Base-by-base conservation (phyloP, 2,113 vertebrate genomes). In the Gavia stellata region DNA sequence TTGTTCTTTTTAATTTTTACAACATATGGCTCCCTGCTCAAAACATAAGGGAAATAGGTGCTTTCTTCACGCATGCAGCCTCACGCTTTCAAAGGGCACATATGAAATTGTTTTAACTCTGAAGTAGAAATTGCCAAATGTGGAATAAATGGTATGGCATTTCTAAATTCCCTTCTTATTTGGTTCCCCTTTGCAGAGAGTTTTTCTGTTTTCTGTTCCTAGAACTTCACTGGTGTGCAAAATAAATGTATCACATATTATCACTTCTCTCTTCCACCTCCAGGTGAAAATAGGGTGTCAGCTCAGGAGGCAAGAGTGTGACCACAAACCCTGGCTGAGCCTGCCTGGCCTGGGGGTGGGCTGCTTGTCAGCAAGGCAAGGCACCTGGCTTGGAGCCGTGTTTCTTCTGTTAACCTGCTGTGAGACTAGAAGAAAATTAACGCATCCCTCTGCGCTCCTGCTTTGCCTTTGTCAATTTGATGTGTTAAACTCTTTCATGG, bases 401-500 rank as follows among this genome's bases (percentile, higher is more conserved):
- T 25, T 72, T 91, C 83, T 84, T 55, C 55, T 44, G 19, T 11
- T 55, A 85, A 67, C 70, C 78, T 90, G 68, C 89, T 92, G 84
- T 47, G 84, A 90, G 52, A 61, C 61, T 33, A 61, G 58, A 65
- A 79, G 40, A 89, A 96, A 92, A 91, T 56, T 18, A 87, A 75
- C 31, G 53, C 65, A 68, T 19, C 61, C 44, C 47, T 61, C 77
- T 53, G 61, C 56, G 70, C 28, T 94, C 58, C 65, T 88, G 45
- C 81, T 85, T 91, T 0, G 0, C 61, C 74, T 93, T 77, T 93
- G 73, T 91, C 94, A 90, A 72, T 96, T 61, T 75, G 62, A 97
- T 52, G 91, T 91, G 84, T 81, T 96, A 92, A 96, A 84, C 61
- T 33, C 77, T 79, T 92, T 52, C 70, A 89, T 89, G 58, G n/a